These are phyloP conservation scores for Leucoraja erinaceus DNA, from an alignment of 2,113 vertebrate genomes.

Conservation along the genomic window DNA sequence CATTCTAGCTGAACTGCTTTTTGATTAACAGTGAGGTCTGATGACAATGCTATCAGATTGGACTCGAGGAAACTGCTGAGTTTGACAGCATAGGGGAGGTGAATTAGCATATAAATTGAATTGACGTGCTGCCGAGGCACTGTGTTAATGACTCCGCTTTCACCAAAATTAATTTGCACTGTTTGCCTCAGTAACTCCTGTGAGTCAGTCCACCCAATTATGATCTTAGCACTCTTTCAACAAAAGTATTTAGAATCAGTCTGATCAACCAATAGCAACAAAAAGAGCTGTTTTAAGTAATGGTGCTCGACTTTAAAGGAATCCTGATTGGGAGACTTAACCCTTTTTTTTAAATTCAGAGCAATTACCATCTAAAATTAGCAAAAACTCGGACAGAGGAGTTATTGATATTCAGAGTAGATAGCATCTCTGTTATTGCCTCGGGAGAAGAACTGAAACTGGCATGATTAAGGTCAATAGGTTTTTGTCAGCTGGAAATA, in stretches of 20 bases:
- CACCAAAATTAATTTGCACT: not conserved
- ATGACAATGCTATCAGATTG: not conserved
- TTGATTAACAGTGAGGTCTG: not conserved
- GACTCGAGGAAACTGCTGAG: not conserved
- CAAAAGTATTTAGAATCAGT: slow-evolving; percentile 22
- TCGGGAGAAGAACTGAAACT: not conserved
- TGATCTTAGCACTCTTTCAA: not conserved
- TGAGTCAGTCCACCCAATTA: slow-evolving; percentile 6
- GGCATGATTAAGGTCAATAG: not conserved
- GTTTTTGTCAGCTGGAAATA: not conserved
- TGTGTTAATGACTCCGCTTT: not conserved
- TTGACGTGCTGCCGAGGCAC: not conserved
- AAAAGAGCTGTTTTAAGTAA: not conserved
- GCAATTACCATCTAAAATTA: not conserved
- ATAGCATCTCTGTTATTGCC: not conserved
- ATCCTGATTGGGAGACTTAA: not conserved
- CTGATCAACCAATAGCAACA: not conserved
- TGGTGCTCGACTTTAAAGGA: not conserved
- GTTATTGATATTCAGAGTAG: not conserved
- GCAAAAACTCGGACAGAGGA: not conserved
- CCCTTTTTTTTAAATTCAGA: not conserved
- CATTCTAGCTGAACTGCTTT: not conserved
- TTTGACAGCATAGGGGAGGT: not conserved
- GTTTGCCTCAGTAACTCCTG: not conserved
- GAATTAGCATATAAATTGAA: slow-evolving; percentile 16